These are phyloP conservation scores for Calosoma granatense DNA, from an alignment of 1,140 invertebrate species.

Conservation along the genomic window DNA sequence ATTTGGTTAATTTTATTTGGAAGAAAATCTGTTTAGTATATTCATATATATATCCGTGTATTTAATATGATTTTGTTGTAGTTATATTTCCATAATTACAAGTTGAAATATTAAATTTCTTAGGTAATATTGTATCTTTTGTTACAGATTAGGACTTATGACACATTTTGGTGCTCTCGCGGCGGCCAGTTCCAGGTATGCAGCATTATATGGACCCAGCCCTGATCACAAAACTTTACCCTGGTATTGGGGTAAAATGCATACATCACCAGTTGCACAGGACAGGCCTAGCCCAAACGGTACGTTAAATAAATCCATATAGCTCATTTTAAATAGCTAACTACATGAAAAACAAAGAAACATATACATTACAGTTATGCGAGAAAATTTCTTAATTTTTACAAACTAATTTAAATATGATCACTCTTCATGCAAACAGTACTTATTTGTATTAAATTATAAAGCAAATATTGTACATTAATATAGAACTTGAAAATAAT, in stretches of 20 bases:
- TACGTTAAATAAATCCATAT: no score
- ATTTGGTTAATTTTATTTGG: slow-evolving; percentile 1
- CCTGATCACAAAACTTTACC: slow-evolving; percentile 31
- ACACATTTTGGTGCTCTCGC: slow-evolving; percentile 63
- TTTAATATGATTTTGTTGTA: no score
- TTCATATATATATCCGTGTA: not conserved
- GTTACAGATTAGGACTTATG: slow-evolving; percentile 68
- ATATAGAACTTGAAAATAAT: no score
- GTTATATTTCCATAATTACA: no score
- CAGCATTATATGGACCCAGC: slow-evolving; percentile 48
- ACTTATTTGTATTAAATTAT: no score
- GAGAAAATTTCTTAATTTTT: no score
- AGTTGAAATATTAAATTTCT: slow-evolving; percentile 5
- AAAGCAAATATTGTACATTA: no score
- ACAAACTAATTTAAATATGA: no score
- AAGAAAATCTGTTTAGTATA: not conserved
- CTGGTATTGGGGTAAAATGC: slow-evolving; percentile 42
- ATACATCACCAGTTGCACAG: slow-evolving; percentile 32
- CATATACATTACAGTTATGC: not conserved
- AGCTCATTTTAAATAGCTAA: no score
- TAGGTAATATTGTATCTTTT: slow-evolving; percentile 16
- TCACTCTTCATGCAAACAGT: no score
- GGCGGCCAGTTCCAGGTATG: slow-evolving; percentile 47
- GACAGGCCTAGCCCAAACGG: slow-evolving; percentile 44
- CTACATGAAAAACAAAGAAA: not conserved